These are phyloP conservation scores for Peromyscus nudipes DNA, from an alignment of 2,797 vertebrate genomes.

Conservation along the genomic window DNA sequence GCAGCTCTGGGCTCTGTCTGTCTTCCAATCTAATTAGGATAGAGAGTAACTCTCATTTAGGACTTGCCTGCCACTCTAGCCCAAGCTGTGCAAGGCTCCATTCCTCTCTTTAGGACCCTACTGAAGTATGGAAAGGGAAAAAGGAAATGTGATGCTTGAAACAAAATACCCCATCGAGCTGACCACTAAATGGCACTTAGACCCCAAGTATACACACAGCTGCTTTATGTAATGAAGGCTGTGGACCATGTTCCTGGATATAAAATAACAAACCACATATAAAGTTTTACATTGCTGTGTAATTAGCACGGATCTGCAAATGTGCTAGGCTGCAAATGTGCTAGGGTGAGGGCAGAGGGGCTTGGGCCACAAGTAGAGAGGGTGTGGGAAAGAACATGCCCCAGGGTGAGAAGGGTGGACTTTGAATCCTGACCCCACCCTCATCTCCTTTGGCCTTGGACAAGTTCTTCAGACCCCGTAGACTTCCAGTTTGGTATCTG, in stretches of 20 bases:
- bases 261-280: constrained; percentile 85
- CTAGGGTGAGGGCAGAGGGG: not conserved
- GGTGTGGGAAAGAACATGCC: not conserved
- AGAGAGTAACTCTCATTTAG: constrained; percentile 12
- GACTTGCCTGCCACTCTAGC: constrained; percentile 55
- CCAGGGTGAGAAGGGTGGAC: not conserved
- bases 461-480: not conserved
- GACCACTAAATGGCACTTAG: constrained; percentile 84
- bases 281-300: constrained; percentile 81
- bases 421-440: not conserved
- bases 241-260: constrained; percentile 82
- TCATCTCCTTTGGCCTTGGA: not conserved
- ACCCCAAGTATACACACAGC: constrained; percentile 84
- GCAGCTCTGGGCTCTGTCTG: not conserved
- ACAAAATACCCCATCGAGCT: constrained; percentile 79
- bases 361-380: not conserved
- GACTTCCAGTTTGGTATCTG: not conserved
- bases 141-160: constrained; percentile 80
- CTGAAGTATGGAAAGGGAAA: constrained; percentile 65
- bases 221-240: constrained; percentile 84
- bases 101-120: constrained; percentile 52
- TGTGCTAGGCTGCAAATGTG: not conserved
- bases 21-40: constrained; percentile 38
- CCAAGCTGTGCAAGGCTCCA: not conserved
- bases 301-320: constrained; percentile 82